Base-by-base conservation (phyloP, 2,888 invertebrate genomes). In the Brenthis ino region DNA sequence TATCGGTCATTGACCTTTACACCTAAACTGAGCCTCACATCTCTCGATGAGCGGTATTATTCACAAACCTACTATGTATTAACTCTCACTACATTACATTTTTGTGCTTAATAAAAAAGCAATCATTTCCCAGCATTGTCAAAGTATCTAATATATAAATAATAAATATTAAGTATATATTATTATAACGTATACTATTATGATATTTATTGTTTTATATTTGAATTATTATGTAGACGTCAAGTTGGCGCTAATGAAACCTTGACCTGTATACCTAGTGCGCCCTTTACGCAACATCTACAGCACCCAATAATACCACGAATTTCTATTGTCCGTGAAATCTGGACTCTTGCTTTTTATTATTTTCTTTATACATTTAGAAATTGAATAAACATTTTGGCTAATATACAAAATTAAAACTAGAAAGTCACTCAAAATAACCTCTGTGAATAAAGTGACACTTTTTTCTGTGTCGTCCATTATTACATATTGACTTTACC, bases 1-100 rank as follows among this genome's bases (percentile, higher is more conserved):
- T 92, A 92, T 92, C 92, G 90, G 91, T 88, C 91, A 90, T 87
- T 86, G 88, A 91, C 90, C 92, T 91, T 90, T 87, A 84, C 89
- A 91, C 91, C 91, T 92, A 89, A 87, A 88, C 85, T 76, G 91
- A 88, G 91, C 91, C 91, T 86, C 91, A 84, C 87, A 90, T 89
- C 57, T 51, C 20, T 65, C 28, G 57, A 56, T 65, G 33, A 65
- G 50, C 43, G 65, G 20, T 50, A 57, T 57, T 65, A 56, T 47
- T 16, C 47, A 53, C 28, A 50, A 37, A 48, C 47, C 6, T 28
- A 56, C 28, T 28, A 12, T 54, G 13, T 24, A 53, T 16, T 54
- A 12, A 11, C n/a, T 16, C n/a, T n/a, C 28, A 33, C 37, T 37
- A 56, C 16, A n/a, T 56, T 16, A 3, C 11, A 43, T 43, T 11